Conservation (phyloP, 1,140 invertebrate species). For the Tribolium madens region DNA sequence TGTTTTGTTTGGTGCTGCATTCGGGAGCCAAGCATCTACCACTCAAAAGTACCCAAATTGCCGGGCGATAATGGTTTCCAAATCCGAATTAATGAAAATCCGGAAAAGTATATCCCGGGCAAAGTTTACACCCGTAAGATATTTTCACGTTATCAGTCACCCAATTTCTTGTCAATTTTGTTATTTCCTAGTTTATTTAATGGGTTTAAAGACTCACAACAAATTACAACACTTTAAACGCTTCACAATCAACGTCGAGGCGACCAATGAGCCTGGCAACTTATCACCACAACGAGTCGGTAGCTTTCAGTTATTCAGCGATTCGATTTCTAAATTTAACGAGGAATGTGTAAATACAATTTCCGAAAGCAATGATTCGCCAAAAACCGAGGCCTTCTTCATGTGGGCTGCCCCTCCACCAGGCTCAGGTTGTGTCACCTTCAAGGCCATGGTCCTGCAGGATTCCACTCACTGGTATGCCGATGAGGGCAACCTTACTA, state of each 20-base stretch:
- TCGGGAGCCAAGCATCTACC: slow-evolving; percentile 60
- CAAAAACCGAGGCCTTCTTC: slow-evolving; percentile 89
- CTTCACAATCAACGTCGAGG: slow-evolving; percentile 85
- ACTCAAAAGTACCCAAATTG: slow-evolving; percentile 65
- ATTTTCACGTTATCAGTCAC: not conserved
- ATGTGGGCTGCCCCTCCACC: slow-evolving; percentile 89
- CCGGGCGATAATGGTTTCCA: slow-evolving; percentile 86
- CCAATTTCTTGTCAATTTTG: not conserved
- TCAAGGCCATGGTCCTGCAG: slow-evolving; percentile 92
- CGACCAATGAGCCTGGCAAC: slow-evolving; percentile 69
- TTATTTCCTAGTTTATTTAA: slow-evolving; percentile 75
- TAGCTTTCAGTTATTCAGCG: slow-evolving; percentile 85
- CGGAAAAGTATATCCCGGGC: slow-evolving; percentile 82
- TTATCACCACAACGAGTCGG: slow-evolving; percentile 73
- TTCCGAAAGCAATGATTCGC: slow-evolving; percentile 79
- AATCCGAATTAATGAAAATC: slow-evolving; percentile 80
- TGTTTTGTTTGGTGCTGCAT: slow-evolving; percentile 49
- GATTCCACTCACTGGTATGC: slow-evolving; percentile 87
- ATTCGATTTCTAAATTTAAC: slow-evolving; percentile 82
- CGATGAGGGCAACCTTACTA: slow-evolving; percentile 86
- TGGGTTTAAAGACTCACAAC: slow-evolving; percentile 78
- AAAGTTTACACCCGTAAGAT: slow-evolving; percentile 81
- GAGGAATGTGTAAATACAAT: slow-evolving; percentile 90
- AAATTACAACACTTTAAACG: slow-evolving; percentile 79
- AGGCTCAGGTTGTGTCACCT: slow-evolving; percentile 86